phyloP scores from a whole-genome alignment of 2,888 invertebrate species.

The Melikaiella ostensackeni region DNA sequence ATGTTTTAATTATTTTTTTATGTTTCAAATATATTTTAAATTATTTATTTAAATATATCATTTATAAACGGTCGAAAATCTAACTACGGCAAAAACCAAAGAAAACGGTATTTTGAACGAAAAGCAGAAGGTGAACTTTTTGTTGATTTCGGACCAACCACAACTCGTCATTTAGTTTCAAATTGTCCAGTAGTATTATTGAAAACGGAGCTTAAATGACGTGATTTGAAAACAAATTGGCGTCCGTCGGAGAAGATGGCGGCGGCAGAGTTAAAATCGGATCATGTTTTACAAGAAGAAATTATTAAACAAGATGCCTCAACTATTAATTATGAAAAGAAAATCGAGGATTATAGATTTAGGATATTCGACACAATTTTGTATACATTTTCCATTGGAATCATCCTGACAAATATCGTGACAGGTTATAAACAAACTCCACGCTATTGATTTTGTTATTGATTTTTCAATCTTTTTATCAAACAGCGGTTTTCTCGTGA shows the following conservation, averaged over 20 bases:
- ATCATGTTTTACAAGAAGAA: constrained; percentile 56
- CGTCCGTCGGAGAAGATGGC: constrained; percentile 64
- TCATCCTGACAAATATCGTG: constrained; percentile 80
- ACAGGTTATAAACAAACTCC: constrained; percentile 78
- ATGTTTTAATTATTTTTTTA: too few relatives aligned
- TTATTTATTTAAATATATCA: too few relatives aligned
- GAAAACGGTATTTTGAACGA: neutral
- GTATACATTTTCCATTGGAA: constrained; percentile 79
- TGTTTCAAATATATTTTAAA: too few relatives aligned
- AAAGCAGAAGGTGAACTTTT: neutral
- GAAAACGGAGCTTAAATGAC: constrained; percentile 43
- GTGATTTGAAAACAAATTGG: constrained; percentile 48
- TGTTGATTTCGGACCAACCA: neutral
- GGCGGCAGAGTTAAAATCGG: constrained; percentile 62
- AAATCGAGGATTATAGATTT: constrained; percentile 61
- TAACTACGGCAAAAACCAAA: too few relatives aligned
- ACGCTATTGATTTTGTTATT: constrained; percentile 38
- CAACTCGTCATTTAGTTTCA: neutral
- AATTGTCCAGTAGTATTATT: constrained; percentile 6
- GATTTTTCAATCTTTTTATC: constrained; percentile 28
- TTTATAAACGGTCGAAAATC: neutral
- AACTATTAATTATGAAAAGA: constrained; percentile 53
- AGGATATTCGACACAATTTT: constrained; percentile 60
- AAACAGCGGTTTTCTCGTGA: neutral
- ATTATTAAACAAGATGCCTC: constrained; percentile 55